phyloP scores from a whole-genome alignment of 2,888 invertebrate genomes.

The Sinelater perroti region DNA sequence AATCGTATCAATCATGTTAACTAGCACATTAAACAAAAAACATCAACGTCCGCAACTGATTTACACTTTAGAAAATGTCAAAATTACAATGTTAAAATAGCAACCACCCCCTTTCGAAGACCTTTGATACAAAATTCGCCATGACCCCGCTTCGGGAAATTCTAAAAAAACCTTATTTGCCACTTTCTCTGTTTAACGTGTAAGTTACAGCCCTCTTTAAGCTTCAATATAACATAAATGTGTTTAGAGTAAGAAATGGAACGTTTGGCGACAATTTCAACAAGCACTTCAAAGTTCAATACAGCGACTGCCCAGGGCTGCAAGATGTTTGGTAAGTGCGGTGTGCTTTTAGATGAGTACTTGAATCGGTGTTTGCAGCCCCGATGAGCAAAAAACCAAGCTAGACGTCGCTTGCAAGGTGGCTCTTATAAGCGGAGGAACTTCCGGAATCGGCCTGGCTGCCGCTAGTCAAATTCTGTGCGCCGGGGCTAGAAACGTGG shows the following conservation, averaged over 20 bases:
- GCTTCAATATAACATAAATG: too few species aligned
- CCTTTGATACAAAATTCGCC: conserved; percentile 1
- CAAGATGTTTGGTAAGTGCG: conserved; percentile 1
- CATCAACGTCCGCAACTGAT: too few species aligned
- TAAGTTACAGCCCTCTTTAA: conserved; percentile 6
- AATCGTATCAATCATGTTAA: too few species aligned
- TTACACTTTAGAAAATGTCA: not conserved
- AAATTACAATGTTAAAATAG: conserved; percentile 5
- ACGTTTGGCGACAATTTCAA: not conserved
- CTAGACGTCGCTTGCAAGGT: conserved; percentile 55
- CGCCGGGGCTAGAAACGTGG: conserved; percentile 57
- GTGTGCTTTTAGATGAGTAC: not conserved
- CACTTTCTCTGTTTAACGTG: not conserved
- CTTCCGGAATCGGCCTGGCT: conserved; percentile 60
- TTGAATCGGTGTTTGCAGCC: not conserved
- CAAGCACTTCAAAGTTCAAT: not conserved
- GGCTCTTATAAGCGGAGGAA: conserved; percentile 62
- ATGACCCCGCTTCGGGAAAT: not conserved
- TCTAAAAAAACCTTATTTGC: not conserved
- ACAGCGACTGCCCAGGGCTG: not conserved
- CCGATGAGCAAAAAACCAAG: not conserved
- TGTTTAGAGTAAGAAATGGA: conserved; percentile 2
- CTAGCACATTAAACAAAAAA: too few species aligned
- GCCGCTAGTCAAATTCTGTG: conserved; percentile 60
- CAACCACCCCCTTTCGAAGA: not conserved